phyloP scores from a whole-genome alignment of 2,113 vertebrate species.

The Aythya baeri region DNA sequence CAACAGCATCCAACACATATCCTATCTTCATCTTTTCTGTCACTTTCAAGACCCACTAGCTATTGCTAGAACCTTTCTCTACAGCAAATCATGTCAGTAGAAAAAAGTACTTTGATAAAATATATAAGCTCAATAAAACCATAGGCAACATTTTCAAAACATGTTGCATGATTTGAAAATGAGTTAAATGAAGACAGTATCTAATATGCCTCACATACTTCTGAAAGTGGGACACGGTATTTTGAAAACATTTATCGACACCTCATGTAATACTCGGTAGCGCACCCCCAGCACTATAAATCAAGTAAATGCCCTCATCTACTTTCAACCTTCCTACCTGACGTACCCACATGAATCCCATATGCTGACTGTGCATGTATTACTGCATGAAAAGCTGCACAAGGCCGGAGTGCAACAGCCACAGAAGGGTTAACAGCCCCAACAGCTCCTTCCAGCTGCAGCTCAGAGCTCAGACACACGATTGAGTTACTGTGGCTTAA shows the following conservation, averaged over 20 bases:
- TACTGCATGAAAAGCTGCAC: not conserved
- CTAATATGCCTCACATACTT: not conserved
- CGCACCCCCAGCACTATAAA: not conserved
- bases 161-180: not conserved
- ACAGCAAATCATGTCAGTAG: not conserved
- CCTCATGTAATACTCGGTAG: not conserved
- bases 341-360: not conserved
- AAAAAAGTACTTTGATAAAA: not conserved
- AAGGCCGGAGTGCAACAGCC: not conserved
- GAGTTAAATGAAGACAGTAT: not conserved
- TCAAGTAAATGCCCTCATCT: not conserved
- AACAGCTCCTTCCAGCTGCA: conserved; percentile 57
- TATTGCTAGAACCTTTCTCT: not conserved
- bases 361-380: not conserved
- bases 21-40: not conserved
- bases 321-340: not conserved
- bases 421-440: conserved; percentile 21
- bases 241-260: not conserved
- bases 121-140: not conserved
- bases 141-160: not conserved
- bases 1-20: not conserved
- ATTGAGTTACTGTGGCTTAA: conserved; percentile 67
- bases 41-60: not conserved
- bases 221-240: not conserved
- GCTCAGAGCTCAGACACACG: conserved; percentile 1